Base-by-base conservation (phyloP, 2,888 invertebrate genomes). In the Zhuqinia jingwanae region DNA sequence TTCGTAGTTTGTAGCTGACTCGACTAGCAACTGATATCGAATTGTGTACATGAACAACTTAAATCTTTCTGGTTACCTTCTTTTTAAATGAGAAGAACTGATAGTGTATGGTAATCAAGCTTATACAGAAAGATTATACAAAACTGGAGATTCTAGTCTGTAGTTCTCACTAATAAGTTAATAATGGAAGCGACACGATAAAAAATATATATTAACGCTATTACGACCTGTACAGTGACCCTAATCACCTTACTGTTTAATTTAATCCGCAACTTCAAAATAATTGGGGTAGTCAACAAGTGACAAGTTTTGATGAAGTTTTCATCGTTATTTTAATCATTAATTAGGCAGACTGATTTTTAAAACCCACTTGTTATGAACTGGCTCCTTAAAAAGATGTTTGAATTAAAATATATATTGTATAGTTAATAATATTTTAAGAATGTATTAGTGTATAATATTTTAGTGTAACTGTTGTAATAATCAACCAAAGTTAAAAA, bases 121-220 rank as follows among this genome's bases (percentile, higher is more conserved):
- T 15, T 50, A 2, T n/a, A n/a, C n/a, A n/a, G n/a, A 30, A 1
- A 30, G 65, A 53, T 30, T 17, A 80, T 25, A 68, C 17, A 63
- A 68, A 80, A 27, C 56, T 81, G 42, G 76, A 83, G 76, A 76
- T 83, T 83, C 82, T 83, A 83, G 82, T 83, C 82, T 30, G 42
- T 47, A 73, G 70, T 68, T 80, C 80, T 80, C 80, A 68, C 42
- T 53, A 6, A 13, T 27, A n/a, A n/a, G n/a, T 25, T 17, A 50
- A n/a, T 50, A 15, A 10, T 8, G 2, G 3, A 22, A n/a, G 22
- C 15, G 15, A 11, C n/a, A n/a, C n/a, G n/a, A n/a, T n/a, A n/a
- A n/a, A n/a, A n/a, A n/a, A n/a, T n/a, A n/a, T n/a, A n/a, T n/a
- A n/a, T n/a, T n/a, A n/a, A n/a, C n/a, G 60, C n/a, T n/a, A 63